A percentile compares a stretch with the other conserved stretches of the same genome.
Evolutionary conservation across 2,888 invertebrate genomes (phyloP).

Genomic region (Aphrophora alni): DNA sequence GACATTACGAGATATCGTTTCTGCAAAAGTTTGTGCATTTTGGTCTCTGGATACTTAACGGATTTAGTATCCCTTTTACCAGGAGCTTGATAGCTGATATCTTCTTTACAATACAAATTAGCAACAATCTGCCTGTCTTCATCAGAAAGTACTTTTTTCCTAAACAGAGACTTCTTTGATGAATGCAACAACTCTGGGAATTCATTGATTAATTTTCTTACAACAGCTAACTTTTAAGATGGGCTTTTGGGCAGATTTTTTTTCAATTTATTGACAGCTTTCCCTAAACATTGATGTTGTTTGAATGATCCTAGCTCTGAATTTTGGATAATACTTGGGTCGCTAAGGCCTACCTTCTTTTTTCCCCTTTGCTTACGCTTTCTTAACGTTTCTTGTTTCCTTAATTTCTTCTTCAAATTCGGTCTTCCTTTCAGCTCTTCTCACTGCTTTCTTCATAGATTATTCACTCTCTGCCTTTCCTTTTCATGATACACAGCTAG

Average conservation of each 20-base stretch:
- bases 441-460: constrained; percentile 10
- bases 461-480: constrained; percentile 13
- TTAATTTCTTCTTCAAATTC: constrained; percentile 17
- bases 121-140: constrained; percentile 20
- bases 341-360: constrained; percentile 20
- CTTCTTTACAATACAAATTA: constrained; percentile 10
- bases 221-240: constrained; percentile 17
- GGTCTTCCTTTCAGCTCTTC: constrained; percentile 20
- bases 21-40: constrained; percentile 21
- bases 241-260: constrained; percentile 22
- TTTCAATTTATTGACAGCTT: constrained; percentile 16
- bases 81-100: constrained; percentile 21
- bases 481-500: constrained; percentile 13
- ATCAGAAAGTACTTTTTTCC: constrained; percentile 20
- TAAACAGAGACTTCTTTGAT: constrained; percentile 15
- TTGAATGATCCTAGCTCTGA: constrained; percentile 21
- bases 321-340: constrained; percentile 19
- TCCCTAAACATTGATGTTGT: constrained; percentile 17
- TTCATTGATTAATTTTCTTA: constrained; percentile 16
- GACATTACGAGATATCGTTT: constrained; percentile 16
- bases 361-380: constrained; percentile 14
- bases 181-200: constrained; percentile 19
- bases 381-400: constrained; percentile 20
- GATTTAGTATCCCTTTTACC: constrained; percentile 23
- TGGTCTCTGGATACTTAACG: constrained; percentile 13